Evolutionary conservation across 2,888 invertebrate species (phyloP).

Genomic region (Plebejus melissa): DNA sequence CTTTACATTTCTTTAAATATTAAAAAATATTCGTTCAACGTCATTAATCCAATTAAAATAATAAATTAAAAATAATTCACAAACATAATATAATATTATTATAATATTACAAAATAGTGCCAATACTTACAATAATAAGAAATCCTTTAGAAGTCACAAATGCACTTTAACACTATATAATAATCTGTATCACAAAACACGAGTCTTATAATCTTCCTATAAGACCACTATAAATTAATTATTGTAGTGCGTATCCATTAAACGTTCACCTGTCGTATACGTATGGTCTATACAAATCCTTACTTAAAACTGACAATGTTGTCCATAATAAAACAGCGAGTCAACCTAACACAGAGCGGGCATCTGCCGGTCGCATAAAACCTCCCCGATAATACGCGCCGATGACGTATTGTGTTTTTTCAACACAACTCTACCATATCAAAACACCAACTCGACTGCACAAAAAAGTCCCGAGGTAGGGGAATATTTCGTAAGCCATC

Average conservation of each 20-base stretch:
- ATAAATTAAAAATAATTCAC: background rate
- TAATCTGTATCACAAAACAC: constrained; percentile 59
- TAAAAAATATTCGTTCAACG: background rate
- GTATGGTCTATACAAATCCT: constrained; percentile 78
- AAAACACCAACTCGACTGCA: constrained; percentile 69
- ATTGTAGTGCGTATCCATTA: constrained; percentile 42
- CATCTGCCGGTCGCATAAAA: constrained; percentile 62
- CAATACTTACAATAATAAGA: constrained; percentile 56
- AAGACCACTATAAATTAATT: constrained; percentile 51
- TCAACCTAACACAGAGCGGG: constrained; percentile 66
- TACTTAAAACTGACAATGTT: constrained; percentile 78
- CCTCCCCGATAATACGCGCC: constrained; percentile 57
- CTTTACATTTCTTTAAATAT: background rate
- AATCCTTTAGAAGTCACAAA: constrained; percentile 58
- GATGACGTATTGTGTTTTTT: constrained; percentile 61
- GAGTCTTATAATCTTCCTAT: constrained; percentile 61
- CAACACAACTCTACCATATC: constrained; percentile 73
- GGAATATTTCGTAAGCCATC: constrained; percentile 79
- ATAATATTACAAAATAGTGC: background rate
- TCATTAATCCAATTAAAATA: background rate
- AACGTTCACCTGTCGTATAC: constrained; percentile 67
- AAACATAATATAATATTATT: constrained; percentile 22
- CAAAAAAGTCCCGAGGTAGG: constrained; percentile 74
- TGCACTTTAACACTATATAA: constrained; percentile 63
- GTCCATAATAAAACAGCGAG: constrained; percentile 69